These are phyloP conservation scores for Julus scandinavius DNA, from an alignment of 2,888 invertebrate species.

Conservation along the genomic window DNA sequence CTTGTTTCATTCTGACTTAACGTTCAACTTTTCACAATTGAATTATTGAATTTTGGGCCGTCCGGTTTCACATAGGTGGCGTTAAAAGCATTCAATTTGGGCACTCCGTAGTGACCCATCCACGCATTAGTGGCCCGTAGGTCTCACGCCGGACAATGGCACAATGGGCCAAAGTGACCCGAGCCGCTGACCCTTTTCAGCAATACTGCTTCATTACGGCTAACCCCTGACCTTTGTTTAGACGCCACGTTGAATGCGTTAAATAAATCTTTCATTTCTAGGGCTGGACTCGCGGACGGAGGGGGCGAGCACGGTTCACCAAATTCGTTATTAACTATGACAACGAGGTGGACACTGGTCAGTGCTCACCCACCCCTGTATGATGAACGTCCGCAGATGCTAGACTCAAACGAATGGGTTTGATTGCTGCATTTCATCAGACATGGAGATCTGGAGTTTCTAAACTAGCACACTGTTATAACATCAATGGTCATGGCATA, in stretches of 20 bases:
- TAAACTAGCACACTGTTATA: too few species aligned
- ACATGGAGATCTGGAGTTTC: not conserved
- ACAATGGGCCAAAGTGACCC: conserved; percentile 47
- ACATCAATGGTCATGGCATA: too few species aligned
- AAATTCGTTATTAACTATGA: conserved; percentile 35
- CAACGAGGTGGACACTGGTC: conserved; percentile 37
- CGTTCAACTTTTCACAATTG: conserved; percentile 43
- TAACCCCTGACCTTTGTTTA: conserved; percentile 55
- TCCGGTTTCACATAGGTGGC: not conserved
- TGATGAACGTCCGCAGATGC: conserved; percentile 26
- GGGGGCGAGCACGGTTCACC: conserved; percentile 36
- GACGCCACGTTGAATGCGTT: conserved; percentile 34
- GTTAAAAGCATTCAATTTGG: conserved; percentile 36
- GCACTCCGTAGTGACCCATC: conserved; percentile 41
- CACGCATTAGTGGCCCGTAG: conserved; percentile 44
- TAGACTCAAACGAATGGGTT: not conserved
- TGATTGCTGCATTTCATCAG: not conserved
- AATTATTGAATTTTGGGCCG: conserved; percentile 43
- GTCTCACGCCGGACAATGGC: conserved; percentile 36
- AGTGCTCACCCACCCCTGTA: not conserved
- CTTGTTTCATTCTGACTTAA: conserved; percentile 38
- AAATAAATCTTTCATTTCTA: conserved; percentile 46
- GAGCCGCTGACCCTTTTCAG: conserved; percentile 42
- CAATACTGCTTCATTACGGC: conserved; percentile 45
- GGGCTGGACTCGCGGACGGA: conserved; percentile 12